Base-by-base conservation (phyloP, 53 echinoderm and acorn worm species). In the Henricia sp. region DNA sequence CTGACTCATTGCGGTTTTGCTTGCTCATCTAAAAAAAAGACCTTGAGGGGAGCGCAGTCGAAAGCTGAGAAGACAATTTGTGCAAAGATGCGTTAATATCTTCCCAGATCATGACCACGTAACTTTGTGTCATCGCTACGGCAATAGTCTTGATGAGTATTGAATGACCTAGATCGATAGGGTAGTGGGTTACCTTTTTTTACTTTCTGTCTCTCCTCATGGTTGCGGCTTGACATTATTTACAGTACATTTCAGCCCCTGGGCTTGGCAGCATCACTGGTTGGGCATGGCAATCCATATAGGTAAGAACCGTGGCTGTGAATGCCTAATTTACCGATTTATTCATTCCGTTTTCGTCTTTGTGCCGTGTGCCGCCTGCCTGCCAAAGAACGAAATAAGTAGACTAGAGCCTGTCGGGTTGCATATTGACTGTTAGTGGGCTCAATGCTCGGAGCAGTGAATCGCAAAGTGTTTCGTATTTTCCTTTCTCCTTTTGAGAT, bases 271-370 rank as follows among this genome's bases (percentile, higher is more conserved):
- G 42, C 59, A 76, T 76, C 59, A 35, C 38, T 36, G n/a, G 55
- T 37, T n/a, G 20, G 37, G 37, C 12, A 16, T n/a, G n/a, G n/a
- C n/a, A n/a, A n/a, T n/a, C 21, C 40, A 57, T 41, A 39, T 12
- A 27, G 39, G 26, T 17, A 44, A 41, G 58, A 59, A 57, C 37
- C 59, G 33, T 76, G 76, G 39, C 30, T 29, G 29, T 43, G 76
- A 76, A 76, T 76, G 76, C 27, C 39, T 76, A 76, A 76, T 76
- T 57, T 26, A 21, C 57, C 34, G 74, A 39, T 76, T 37, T 59
- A 38, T 37, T 38, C 28, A 8, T n/a, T 11, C 19, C 4, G 3
- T 28, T 10, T 59, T 23, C n/a, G 20, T 24, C 41, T 43, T n/a
- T n/a, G n/a, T n/a, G n/a, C n/a, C n/a, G n/a, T n/a, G n/a, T n/a